phyloP scores from a whole-genome alignment of 2,888 invertebrate genomes.

The Pelosia muscerda region DNA sequence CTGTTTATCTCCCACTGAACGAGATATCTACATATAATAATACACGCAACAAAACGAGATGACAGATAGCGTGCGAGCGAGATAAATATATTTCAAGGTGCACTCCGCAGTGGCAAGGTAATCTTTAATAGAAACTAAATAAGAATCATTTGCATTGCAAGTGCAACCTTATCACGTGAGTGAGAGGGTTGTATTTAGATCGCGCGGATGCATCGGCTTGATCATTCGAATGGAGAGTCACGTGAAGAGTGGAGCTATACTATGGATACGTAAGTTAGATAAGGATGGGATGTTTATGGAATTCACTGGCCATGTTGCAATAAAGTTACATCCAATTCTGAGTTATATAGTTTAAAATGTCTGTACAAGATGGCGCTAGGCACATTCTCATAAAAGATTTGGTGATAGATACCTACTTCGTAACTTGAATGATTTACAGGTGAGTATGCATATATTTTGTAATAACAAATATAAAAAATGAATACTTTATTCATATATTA shows the following conservation, averaged over 20 bases:
- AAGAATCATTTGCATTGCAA: conserved; percentile 72
- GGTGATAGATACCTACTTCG: conserved; percentile 14
- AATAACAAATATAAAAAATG: not conserved
- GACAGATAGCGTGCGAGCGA: conserved; percentile 71
- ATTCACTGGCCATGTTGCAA: conserved; percentile 72
- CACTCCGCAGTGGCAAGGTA: conserved; percentile 70
- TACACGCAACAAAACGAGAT: conserved; percentile 80
- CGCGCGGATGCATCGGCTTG: conserved; percentile 59
- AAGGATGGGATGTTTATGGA: conserved; percentile 64
- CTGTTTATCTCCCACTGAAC: conserved; percentile 80
- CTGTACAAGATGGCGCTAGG: conserved; percentile 79
- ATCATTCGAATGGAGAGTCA: conserved; percentile 61
- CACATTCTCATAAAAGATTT: conserved; percentile 45
- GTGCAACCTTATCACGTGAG: conserved; percentile 76
- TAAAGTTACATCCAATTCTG: conserved; percentile 68
- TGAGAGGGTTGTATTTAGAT: conserved; percentile 74
- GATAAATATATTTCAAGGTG: conserved; percentile 79
- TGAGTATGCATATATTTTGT: not conserved
- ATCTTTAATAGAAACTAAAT: conserved; percentile 68
- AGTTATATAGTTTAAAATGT: conserved; percentile 64
- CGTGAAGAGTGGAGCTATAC: conserved; percentile 68
- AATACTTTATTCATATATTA: not conserved
- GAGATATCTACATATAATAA: conserved; percentile 84
- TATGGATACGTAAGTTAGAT: conserved; percentile 56
- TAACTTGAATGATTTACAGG: conserved; percentile 6